Percentiles rank a stretch among this genome's conserved stretches.
Evolutionary conservation across 2,113 vertebrate genomes (phyloP).

Genomic region (Datnioides undecimradiatus): DNA sequence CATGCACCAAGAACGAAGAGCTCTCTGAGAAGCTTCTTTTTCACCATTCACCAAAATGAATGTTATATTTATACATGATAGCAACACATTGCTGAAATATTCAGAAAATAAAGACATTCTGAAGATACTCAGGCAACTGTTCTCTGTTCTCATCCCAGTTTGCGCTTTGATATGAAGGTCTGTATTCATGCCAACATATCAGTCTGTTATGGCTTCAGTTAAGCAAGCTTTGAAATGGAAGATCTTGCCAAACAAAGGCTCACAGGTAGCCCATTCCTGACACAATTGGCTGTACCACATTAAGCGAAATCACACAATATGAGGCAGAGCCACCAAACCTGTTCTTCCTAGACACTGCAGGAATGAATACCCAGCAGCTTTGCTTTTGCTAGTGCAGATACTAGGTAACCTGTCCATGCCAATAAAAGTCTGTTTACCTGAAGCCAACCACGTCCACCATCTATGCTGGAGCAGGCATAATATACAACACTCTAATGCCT

Average conservation of each 20-base stretch:
- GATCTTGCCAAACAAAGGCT: conserved; percentile 35
- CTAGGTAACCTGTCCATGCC: neutral
- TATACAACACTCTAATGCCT: neutral
- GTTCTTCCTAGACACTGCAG: conserved; percentile 43
- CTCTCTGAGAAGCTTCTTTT: neutral
- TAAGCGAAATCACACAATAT: conserved; percentile 55
- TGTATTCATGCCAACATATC: neutral
- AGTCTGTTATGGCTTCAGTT: neutral
- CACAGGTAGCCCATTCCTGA: conserved; percentile 29
- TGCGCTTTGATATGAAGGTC: conserved; percentile 1
- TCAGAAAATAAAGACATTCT: conserved; percentile 73
- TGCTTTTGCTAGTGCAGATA: conserved; percentile 29
- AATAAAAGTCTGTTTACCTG: conserved; percentile 19
- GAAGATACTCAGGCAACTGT: neutral
- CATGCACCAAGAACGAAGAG: conserved; percentile 2
- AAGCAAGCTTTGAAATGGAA: conserved; percentile 40
- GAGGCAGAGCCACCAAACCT: conserved; percentile 66
- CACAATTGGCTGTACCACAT: conserved; percentile 48
- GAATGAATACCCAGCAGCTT: conserved; percentile 53
- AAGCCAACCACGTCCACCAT: neutral
- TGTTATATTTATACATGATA: conserved; percentile 58
- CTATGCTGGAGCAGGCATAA: neutral
- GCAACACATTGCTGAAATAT: conserved; percentile 38
- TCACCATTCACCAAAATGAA: conserved; percentile 25
- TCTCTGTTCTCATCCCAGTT: conserved; percentile 8